Evolutionary conservation across 2,888 invertebrate species (phyloP).

Genomic region (Ischnura elegans): DNA sequence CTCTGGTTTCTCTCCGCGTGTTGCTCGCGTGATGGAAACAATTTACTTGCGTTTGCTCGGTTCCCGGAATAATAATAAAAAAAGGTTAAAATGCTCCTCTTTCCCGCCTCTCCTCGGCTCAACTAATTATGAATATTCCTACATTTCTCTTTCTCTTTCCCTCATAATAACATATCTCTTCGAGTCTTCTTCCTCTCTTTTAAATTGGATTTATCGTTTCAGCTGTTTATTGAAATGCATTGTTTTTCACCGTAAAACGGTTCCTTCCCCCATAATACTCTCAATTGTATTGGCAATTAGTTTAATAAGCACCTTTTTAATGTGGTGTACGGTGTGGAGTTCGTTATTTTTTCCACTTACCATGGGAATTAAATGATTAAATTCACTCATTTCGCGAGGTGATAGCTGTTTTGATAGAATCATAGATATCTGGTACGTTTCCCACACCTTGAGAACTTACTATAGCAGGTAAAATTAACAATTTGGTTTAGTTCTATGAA

Average conservation of each 20-base stretch:
- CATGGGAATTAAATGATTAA: background rate
- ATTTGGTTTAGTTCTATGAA: too few relatives aligned
- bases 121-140: constrained; percentile 58
- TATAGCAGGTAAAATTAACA: too few relatives aligned
- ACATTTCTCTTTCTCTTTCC: constrained; percentile 46
- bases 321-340: background rate
- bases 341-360: background rate
- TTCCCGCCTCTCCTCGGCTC: constrained; percentile 35
- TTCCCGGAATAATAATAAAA: constrained; percentile 47
- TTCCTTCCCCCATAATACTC: background rate
- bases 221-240: constrained; percentile 31
- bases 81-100: too few relatives aligned
- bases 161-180: constrained; percentile 27
- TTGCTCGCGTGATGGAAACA: constrained; percentile 66
- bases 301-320: background rate
- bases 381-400: background rate
- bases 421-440: too few relatives aligned
- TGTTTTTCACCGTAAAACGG: background rate
- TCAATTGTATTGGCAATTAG: background rate
- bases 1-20: constrained; percentile 52
- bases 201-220: constrained; percentile 21
- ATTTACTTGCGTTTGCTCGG: constrained; percentile 65
- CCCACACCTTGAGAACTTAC: too few relatives aligned
- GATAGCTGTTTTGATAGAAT: too few relatives aligned
- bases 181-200: background rate